Evolutionary conservation across 2,113 vertebrate species (phyloP), one percentile per base, ranked within the genome.

Genomic region (Chionodraco myersi): DNA sequence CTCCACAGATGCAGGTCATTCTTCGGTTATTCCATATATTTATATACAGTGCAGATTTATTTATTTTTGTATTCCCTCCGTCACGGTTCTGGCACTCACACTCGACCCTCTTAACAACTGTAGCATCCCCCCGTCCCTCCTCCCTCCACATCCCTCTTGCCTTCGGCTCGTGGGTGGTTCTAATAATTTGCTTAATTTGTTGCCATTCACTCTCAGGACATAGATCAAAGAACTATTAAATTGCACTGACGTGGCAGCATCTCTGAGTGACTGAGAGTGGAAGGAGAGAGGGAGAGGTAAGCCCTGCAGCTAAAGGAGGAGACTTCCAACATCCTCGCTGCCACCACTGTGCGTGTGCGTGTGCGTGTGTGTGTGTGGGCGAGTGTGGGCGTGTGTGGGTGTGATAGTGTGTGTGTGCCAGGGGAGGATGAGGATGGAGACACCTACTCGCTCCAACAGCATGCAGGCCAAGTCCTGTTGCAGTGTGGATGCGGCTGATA

Each of bases 161-260:
- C 84, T 85, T 41, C 74, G 90, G 92, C 81, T 79, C 58, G 90
- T 93, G 93, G 93, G 93, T 91, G 93, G 92, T 86, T 86, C 88
- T 90, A 82, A 94, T 94, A 91, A 95, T 94, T 94, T 93, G 91
- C 93, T 91, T 94, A 94, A 94, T 95, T 94, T 94, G 92, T 91
- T 94, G 93, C 92, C 91, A 92, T 92, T 93, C 92, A 92, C 88
- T 94, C 88, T 91, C 88, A 94, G 92, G 92, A 92, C 85, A 80
- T 91, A 91, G 93, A 94, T 95, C 92, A 95, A 95, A 94, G 93
- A 89, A 84, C 90, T 93, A 90, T 88, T 94, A 93, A 95, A 94
- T 93, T 93, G 89, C 90, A 93, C 91, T 91, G 92, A 92, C 89
- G 82, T 93, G 90, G 89, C 88, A 63, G 85, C 88, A 75, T 91